Base-by-base conservation (phyloP, 35 echinoderm and acorn worm genomes). In the Acanthaster planci region DNA sequence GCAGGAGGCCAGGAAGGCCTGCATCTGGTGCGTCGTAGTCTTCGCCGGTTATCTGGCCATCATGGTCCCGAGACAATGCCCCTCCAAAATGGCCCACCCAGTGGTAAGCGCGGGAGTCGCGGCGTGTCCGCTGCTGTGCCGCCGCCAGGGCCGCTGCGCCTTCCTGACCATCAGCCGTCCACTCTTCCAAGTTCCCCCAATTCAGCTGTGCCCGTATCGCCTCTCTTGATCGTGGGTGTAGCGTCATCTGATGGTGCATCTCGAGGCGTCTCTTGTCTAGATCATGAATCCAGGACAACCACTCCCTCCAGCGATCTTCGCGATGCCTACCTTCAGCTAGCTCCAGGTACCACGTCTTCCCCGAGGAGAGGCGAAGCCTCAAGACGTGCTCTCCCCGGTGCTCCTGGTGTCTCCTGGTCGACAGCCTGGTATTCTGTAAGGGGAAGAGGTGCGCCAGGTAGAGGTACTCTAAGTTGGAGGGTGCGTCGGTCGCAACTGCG, bases 261-360 rank as follows among this genome's bases (percentile, higher is more conserved):
- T 80, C 27, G 18, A 34, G 80, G 80, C 86, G 72, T 18, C 83
- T 52, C 52, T 86, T 55, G 18, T 77, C 85, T 31, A 80, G 36
- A 34, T 95, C 72, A 7, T 54, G 31, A 5, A 95, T 67, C 80
- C 75, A 84, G 29, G 78, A 80, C 21, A 91, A 39, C 93, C 93
- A 95, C 57, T 86, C 80, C 0, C 64, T 55, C 93, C 93, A 95
- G 10, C 77, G 84, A 39, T 84, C 60, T 38, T 89, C 85, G 4
- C 82, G 44, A 23, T 87, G 77, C 19, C 51, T 18, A 15, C 39
- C 30, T 16, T 95, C 89, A 17, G 94, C 87, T 0, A 93, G 84
- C 84, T 97, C 94, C 17, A 97, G 78, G 60, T 90, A 89, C 84
- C 86, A 97, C 26, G 78, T 77, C n/a, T 84, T 84, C 0, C 91